Conservation (phyloP, 2,797 vertebrate species). For the Lepus oiostolus region DNA sequence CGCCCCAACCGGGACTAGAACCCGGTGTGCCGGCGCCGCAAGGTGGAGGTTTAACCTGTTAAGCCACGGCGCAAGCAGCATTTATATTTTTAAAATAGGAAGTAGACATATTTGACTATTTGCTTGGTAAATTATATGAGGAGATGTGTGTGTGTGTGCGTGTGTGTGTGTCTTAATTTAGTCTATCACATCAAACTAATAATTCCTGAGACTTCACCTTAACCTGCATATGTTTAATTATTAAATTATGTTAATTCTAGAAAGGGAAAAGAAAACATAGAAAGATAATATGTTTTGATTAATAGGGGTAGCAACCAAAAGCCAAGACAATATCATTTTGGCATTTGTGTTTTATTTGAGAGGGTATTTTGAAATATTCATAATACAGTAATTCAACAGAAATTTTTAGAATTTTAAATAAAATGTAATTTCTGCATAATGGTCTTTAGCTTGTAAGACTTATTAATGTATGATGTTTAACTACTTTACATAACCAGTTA, state of each 20-base stretch:
- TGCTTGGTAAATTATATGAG: neutral
- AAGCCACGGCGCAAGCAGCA: too few relatives aligned
- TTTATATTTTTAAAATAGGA: conserved; percentile 2
- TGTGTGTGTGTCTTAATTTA: neutral
- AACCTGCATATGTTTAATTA: neutral
- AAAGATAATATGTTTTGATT: conserved; percentile 10
- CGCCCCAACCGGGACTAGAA: too few relatives aligned
- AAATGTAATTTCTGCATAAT: conserved; percentile 13
- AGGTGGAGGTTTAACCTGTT: too few relatives aligned
- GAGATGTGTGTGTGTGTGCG: neutral
- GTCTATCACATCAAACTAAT: neutral
- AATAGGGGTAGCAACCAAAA: neutral
- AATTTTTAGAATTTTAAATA: conserved; percentile 2
- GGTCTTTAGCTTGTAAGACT: neutral
- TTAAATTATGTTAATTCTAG: conserved; percentile 27
- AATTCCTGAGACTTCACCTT: neutral
- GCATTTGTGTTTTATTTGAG: neutral
- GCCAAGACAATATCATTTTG: neutral
- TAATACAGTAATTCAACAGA: neutral
- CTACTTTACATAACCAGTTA: conserved; percentile 29
- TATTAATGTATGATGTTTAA: neutral
- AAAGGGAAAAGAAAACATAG: neutral
- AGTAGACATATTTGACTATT: neutral
- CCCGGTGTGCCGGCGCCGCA: too few relatives aligned
- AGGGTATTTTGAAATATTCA: neutral